These are phyloP conservation scores for Halichoeres trimaculatus DNA, from an alignment of 2,113 vertebrate genomes.

Conservation along the genomic window DNA sequence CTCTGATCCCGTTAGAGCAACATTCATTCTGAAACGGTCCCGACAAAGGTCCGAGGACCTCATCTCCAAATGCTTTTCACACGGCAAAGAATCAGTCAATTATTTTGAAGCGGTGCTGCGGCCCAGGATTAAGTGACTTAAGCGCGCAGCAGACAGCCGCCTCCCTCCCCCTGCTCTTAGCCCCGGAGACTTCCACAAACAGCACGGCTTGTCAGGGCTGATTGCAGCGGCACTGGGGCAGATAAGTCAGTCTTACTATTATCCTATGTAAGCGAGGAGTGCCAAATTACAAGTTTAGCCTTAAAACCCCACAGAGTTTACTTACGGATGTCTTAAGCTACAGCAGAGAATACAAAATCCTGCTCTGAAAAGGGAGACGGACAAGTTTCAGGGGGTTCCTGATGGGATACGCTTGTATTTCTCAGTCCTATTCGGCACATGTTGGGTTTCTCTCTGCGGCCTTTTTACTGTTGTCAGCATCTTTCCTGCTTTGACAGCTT, in stretches of 20 bases:
- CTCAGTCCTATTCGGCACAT: slow-evolving; percentile 31
- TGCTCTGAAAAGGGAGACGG: slow-evolving; percentile 5
- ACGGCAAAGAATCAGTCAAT: slow-evolving; percentile 71
- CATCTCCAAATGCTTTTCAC: slow-evolving; percentile 63
- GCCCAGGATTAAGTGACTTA: slow-evolving; percentile 75
- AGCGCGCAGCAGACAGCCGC: slow-evolving; percentile 48
- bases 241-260: slow-evolving; percentile 79
- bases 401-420: slow-evolving; percentile 22
- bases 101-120: slow-evolving; percentile 60
- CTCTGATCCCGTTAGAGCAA: slow-evolving; percentile 17
- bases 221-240: slow-evolving; percentile 69
- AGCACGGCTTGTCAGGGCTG: slow-evolving; percentile 65
- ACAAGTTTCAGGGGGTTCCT: slow-evolving; percentile 11
- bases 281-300: slow-evolving; percentile 77
- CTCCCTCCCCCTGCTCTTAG: slow-evolving; percentile 28
- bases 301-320: slow-evolving; percentile 68
- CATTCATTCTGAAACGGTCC: slow-evolving; percentile 31
- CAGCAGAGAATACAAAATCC: slow-evolving; percentile 47
- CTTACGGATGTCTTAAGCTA: slow-evolving; percentile 63
- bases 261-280: slow-evolving; percentile 74
- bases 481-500: slow-evolving; percentile 61
- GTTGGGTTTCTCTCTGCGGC: slow-evolving; percentile 21
- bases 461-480: slow-evolving; percentile 69
- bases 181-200: slow-evolving; percentile 67
- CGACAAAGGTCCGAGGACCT: slow-evolving; percentile 40